Conservation (phyloP, 2,888 invertebrate genomes). For the Alviniconcha strummeri region DNA sequence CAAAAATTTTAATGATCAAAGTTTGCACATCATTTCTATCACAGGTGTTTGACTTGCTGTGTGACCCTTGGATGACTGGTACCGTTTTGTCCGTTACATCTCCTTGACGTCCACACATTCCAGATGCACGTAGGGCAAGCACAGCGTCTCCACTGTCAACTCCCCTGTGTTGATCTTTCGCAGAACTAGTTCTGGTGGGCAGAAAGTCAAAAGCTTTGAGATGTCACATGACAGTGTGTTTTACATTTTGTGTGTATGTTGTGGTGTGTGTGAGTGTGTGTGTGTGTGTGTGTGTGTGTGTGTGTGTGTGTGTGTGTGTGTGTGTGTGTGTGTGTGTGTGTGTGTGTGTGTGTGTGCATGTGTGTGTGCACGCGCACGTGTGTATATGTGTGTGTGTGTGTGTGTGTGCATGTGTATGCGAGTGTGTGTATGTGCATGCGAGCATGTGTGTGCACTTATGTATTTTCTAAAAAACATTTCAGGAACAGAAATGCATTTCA, state of each 20-base stretch:
- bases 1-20: too few relatives aligned
- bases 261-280: slow-evolving; percentile 1
- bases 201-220: background rate
- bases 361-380: background rate
- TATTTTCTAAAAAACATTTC: too few relatives aligned
- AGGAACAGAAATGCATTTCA: too few relatives aligned
- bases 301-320: background rate
- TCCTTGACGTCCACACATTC: slow-evolving; percentile 46
- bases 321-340: slow-evolving; percentile 3
- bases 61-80: too few relatives aligned
- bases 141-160: slow-evolving; percentile 48
- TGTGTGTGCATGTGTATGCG: slow-evolving; percentile 1
- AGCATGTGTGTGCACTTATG: background rate
- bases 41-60: too few relatives aligned
- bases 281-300: background rate
- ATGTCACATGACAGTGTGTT: too few relatives aligned
- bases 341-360: background rate
- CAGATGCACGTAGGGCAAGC: slow-evolving; percentile 56
- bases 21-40: too few relatives aligned
- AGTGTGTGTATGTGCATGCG: background rate
- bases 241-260: background rate
- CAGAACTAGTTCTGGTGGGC: slow-evolving; percentile 46
- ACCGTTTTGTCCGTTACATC: slow-evolving; percentile 1
- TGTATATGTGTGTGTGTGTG: background rate
- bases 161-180: slow-evolving; percentile 53